Evolutionary conservation across 2,113 vertebrate species (phyloP).

Genomic region (Halcyon senegalensis): DNA sequence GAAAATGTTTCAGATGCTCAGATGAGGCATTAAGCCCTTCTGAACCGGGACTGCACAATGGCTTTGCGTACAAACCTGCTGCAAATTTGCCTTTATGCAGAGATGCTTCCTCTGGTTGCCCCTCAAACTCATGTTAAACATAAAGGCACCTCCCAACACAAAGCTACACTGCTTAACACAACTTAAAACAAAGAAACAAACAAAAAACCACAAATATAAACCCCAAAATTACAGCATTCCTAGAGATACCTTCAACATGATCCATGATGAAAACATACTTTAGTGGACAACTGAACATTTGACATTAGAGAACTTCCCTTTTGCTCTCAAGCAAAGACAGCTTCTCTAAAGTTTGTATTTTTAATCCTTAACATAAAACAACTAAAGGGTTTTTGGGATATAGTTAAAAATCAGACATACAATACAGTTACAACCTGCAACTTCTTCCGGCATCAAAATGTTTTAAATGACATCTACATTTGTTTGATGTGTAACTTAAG

Average conservation of each 20-base stretch:
- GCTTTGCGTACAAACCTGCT: background rate
- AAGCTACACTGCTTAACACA: background rate
- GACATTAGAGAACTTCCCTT: background rate
- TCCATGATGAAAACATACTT: background rate
- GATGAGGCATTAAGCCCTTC: background rate
- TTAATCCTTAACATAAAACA: background rate
- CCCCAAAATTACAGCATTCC: background rate
- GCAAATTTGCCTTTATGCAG: background rate
- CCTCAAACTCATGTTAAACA: background rate
- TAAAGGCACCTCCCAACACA: background rate
- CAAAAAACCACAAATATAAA: background rate
- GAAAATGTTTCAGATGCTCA: background rate
- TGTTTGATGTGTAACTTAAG: background rate
- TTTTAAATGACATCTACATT: background rate
- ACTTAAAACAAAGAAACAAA: background rate
- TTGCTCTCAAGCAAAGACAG: background rate
- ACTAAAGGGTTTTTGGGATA: too few species aligned
- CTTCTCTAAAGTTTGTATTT: background rate
- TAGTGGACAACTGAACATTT: background rate
- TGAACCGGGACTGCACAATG: background rate
- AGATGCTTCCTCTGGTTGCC: background rate
- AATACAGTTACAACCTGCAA: background rate
- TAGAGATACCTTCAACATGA: background rate
- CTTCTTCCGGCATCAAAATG: background rate
- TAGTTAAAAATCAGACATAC: background rate